A percentile compares a stretch with the other conserved stretches of the same genome.
Evolutionary conservation across 2,888 invertebrate genomes (phyloP).

Genomic region (Furcula furcula): DNA sequence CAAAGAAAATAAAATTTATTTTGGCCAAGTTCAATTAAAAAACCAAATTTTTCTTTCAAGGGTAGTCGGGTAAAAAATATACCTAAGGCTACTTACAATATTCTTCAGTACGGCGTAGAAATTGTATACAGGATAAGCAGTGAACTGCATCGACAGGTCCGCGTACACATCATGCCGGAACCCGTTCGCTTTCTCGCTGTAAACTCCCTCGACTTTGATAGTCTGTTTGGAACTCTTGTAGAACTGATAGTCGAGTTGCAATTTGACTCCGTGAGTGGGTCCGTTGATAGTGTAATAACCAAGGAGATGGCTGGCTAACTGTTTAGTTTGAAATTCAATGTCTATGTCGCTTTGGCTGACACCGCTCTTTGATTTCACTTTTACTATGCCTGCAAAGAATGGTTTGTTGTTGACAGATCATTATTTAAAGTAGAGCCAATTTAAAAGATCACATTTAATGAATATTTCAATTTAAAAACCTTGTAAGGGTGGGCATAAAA

Average conservation of each 20-base stretch:
- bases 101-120: conserved; percentile 84
- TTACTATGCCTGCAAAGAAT: conserved; percentile 47
- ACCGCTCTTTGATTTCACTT: conserved; percentile 75
- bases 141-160: conserved; percentile 85
- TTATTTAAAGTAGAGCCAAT: too few species aligned
- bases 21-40: too few species aligned
- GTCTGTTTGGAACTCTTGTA: conserved; percentile 79
- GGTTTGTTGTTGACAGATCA: background rate
- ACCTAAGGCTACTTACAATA: conserved; percentile 82
- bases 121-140: conserved; percentile 89
- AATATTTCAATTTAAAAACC: too few species aligned
- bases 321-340: conserved; percentile 89
- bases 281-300: conserved; percentile 85
- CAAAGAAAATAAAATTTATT: too few species aligned
- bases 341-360: conserved; percentile 89
- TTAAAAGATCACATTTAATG: too few species aligned
- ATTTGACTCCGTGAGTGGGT: conserved; percentile 79
- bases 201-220: conserved; percentile 70
- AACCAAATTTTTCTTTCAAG: too few species aligned
- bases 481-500: too few species aligned
- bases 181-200: conserved; percentile 81
- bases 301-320: conserved; percentile 86
- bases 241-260: conserved; percentile 86
- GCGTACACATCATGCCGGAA: conserved; percentile 83
- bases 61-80: too few species aligned